A percentile compares a stretch with the other conserved stretches of the same genome.
phyloP scores from a whole-genome alignment of 2,888 invertebrate species.

The Hyles lineata region DNA sequence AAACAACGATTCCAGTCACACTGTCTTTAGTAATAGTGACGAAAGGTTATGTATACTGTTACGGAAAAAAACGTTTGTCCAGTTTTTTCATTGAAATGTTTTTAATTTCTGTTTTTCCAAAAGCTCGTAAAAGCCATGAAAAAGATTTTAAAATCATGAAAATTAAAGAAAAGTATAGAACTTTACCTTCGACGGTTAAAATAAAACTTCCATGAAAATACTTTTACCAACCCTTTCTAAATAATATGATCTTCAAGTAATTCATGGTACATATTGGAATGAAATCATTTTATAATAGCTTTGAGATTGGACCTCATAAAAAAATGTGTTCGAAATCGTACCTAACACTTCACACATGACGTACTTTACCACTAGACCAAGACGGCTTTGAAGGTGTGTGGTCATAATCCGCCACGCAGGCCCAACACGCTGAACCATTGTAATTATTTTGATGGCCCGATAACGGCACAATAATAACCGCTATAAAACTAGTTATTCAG shows the following conservation, averaged over 20 bases:
- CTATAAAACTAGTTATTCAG: background rate
- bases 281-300: background rate
- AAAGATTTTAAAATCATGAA: too few species aligned
- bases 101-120: too few species aligned
- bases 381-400: background rate
- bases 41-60: background rate
- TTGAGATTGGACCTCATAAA: background rate
- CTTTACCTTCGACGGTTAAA: too few species aligned
- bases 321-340: background rate
- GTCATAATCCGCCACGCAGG: background rate
- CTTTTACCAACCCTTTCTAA: too few species aligned
- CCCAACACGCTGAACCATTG: background rate
- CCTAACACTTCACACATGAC: background rate
- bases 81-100: too few species aligned
- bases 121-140: too few species aligned
- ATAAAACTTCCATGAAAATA: too few species aligned
- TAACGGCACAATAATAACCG: background rate
- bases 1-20: background rate
- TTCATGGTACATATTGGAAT: too few species aligned
- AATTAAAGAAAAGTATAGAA: too few species aligned
- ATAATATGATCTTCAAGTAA: too few species aligned
- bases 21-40: background rate
- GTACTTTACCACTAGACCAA: background rate
- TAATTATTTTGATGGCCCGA: conserved; percentile 1
- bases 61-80: too few species aligned